These are phyloP conservation scores for Pinctada fucata DNA, from an alignment of 2,888 invertebrate species.

Conservation along the genomic window DNA sequence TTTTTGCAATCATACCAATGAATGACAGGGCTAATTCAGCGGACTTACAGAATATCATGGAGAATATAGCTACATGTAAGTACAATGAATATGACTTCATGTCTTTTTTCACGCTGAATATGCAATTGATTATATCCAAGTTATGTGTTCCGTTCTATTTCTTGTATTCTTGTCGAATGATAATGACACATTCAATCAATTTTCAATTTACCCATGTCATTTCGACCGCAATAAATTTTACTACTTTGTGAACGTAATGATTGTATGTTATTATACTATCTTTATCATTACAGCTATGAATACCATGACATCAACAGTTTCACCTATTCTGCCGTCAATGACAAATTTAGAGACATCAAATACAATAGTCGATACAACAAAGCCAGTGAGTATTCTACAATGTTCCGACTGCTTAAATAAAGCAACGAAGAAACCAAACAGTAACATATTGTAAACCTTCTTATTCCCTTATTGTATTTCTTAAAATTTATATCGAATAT, in stretches of 20 bases:
- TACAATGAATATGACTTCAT: background rate
- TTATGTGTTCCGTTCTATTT: too few relatives aligned
- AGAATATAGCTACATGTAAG: constrained; percentile 8
- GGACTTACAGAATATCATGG: constrained; percentile 14
- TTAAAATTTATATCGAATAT: too few relatives aligned
- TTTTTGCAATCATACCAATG: constrained; percentile 25
- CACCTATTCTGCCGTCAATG: background rate
- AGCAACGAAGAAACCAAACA: too few relatives aligned
- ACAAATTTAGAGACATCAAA: background rate
- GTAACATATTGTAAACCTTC: too few relatives aligned
- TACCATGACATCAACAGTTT: background rate
- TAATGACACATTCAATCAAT: too few relatives aligned
- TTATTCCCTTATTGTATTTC: too few relatives aligned
- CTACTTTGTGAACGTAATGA: background rate
- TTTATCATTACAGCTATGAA: background rate
- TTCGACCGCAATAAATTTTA: background rate
- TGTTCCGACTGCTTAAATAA: too few relatives aligned
- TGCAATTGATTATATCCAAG: too few relatives aligned
- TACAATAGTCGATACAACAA: background rate
- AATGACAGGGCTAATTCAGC: constrained; percentile 24
- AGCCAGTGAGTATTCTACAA: background rate
- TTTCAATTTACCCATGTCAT: too few relatives aligned
- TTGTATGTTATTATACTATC: background rate
- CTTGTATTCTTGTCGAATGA: too few relatives aligned
- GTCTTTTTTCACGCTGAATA: too few relatives aligned